Percentiles rank a stretch among this genome's conserved stretches.
Conservation (phyloP, 2,888 invertebrate species). For the Listrodromus nycthemerus region DNA sequence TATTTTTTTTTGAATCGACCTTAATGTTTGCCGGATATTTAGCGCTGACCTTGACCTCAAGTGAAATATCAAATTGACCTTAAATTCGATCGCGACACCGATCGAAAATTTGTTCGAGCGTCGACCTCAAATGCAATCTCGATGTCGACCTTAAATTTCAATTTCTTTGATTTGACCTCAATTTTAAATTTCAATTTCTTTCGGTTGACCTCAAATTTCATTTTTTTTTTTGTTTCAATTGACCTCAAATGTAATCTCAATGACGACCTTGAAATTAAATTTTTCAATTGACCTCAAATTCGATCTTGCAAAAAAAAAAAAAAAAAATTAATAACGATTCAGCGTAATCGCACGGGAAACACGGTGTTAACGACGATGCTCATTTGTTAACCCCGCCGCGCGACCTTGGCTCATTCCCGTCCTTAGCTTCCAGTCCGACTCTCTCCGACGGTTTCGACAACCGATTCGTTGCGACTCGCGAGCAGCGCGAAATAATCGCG, state of each 20-base stretch:
- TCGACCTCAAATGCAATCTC: background rate
- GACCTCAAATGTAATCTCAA: background rate
- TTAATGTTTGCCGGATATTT: background rate
- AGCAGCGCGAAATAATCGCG: background rate
- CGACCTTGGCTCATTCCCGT: slow-evolving; percentile 20
- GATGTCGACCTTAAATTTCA: background rate
- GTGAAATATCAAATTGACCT: background rate
- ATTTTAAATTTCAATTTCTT: background rate
- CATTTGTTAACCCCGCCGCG: slow-evolving; percentile 11
- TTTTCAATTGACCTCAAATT: background rate
- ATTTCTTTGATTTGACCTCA: background rate
- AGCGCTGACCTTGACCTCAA: background rate
- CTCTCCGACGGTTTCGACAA: slow-evolving; percentile 10
- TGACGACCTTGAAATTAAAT: background rate
- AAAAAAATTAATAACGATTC: background rate
- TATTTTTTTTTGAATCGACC: background rate
- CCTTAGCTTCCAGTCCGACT: background rate
- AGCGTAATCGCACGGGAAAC: background rate
- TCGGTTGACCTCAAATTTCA: background rate
- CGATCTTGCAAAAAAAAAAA: background rate
- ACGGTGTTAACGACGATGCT: slow-evolving; percentile 3
- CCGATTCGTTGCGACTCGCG: background rate
- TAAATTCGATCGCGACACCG: background rate
- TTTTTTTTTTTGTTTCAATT: too few species aligned
- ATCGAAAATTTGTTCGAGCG: background rate